Conservation (phyloP, 2,888 invertebrate species). For the Spilosoma lubricipeda region DNA sequence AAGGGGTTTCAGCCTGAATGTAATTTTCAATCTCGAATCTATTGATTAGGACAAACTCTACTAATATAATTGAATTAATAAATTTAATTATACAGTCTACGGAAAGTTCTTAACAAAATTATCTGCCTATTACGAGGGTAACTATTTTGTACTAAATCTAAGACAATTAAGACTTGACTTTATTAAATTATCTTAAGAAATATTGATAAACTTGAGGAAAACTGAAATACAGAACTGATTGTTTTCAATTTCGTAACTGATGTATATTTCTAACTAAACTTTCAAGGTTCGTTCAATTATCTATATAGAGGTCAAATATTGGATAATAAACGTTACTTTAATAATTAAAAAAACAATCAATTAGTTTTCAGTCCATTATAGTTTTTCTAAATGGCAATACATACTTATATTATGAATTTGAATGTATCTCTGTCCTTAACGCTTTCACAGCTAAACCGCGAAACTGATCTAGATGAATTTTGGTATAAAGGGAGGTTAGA, state of each 20-base stretch:
- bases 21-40: background rate
- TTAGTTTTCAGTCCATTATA: no score
- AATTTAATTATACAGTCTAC: slow-evolving; percentile 3
- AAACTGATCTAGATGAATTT: no score
- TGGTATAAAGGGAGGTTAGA: no score
- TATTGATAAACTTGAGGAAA: background rate
- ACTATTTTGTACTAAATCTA: background rate
- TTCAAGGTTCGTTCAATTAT: no score
- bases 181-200: background rate
- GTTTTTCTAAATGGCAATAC: no score
- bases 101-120: slow-evolving; percentile 2
- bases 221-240: background rate
- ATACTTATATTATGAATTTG: no score
- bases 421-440: no score
- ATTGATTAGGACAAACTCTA: background rate
- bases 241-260: background rate
- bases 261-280: background rate
- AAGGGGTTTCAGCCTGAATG: background rate
- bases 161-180: background rate
- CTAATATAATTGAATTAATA: background rate
- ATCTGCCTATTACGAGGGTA: background rate
- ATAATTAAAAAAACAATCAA: no score
- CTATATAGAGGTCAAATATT: no score
- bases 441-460: no score
- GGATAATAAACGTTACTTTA: no score